Percentiles rank a stretch among this genome's conserved stretches.
Conservation (phyloP, 2,797 vertebrate species). For the Acipenser ruthenus region DNA sequence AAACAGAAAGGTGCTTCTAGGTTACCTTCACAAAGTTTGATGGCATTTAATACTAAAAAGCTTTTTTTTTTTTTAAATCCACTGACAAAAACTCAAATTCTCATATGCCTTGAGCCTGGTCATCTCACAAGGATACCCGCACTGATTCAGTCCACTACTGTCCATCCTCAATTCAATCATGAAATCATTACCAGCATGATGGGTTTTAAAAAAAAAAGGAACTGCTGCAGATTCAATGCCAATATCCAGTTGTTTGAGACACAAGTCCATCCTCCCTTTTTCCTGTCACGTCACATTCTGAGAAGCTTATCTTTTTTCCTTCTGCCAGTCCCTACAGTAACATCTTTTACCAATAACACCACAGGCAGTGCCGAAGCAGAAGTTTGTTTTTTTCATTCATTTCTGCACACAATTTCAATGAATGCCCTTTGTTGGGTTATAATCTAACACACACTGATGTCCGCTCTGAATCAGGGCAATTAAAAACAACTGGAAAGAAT, state of each 20-base stretch:
- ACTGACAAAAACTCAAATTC: background rate
- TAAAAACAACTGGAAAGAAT: too few species aligned
- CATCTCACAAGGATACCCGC: background rate
- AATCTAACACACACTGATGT: too few species aligned
- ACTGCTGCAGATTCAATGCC: conserved; percentile 35
- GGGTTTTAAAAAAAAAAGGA: conserved; percentile 20
- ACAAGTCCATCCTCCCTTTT: conserved; percentile 19
- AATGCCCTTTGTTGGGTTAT: too few species aligned
- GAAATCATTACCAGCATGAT: background rate
- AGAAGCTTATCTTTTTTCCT: conserved; percentile 39
- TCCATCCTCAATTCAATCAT: background rate
- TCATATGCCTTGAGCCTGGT: background rate
- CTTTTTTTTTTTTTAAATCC: background rate
- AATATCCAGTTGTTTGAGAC: conserved; percentile 23
- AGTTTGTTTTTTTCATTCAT: conserved; percentile 29
- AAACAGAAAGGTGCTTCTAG: background rate
- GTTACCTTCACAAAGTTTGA: background rate
- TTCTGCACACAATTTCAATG: conserved; percentile 25
- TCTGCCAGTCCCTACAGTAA: conserved; percentile 32
- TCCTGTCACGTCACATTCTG: conserved; percentile 40
- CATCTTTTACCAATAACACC: conserved; percentile 29
- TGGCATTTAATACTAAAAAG: background rate
- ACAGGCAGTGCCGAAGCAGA: conserved; percentile 35
- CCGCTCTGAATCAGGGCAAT: too few species aligned
- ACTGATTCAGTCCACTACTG: background rate